Evolutionary conservation across 2,888 invertebrate genomes (phyloP).

Genomic region (Capitulum mitella): DNA sequence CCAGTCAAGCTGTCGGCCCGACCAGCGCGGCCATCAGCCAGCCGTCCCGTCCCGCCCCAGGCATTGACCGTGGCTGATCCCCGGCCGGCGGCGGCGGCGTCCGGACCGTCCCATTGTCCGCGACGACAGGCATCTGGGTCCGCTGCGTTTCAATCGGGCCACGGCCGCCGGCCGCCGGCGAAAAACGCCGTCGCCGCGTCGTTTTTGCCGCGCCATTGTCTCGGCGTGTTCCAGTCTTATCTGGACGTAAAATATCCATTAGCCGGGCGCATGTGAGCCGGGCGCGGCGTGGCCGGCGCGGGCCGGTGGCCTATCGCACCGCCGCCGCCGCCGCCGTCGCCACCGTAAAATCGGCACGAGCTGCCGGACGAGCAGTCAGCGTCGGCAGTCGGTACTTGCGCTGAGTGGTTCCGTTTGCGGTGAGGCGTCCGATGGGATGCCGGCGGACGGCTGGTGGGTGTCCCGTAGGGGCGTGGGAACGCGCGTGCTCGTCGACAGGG

Average conservation of each 20-base stretch:
- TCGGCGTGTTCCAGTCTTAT: not conserved
- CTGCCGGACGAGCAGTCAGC: too few species aligned
- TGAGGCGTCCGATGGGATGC: too few species aligned
- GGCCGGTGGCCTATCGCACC: not conserved
- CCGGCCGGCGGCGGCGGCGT: too few species aligned
- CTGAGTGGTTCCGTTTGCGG: too few species aligned
- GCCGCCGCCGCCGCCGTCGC: not conserved
- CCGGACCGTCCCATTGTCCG: too few species aligned
- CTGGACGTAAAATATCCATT: slow-evolving; percentile 9
- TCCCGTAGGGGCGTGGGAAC: too few species aligned
- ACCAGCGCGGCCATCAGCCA: not conserved
- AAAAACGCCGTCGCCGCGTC: not conserved
- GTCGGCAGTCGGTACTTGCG: too few species aligned
- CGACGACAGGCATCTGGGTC: not conserved
- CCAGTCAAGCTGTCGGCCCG: too few species aligned
- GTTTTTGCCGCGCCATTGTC: not conserved
- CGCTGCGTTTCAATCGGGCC: not conserved
- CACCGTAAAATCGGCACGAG: too few species aligned
- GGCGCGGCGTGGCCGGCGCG: not conserved
- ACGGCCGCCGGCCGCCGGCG: not conserved
- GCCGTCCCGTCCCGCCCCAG: not conserved
- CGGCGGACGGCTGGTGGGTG: too few species aligned
- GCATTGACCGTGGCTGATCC: not conserved
- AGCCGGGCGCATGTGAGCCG: not conserved
- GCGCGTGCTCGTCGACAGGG: too few species aligned